Evolutionary conservation across 2,113 vertebrate genomes (phyloP).

Genomic region (Callospermophilus lateralis): DNA sequence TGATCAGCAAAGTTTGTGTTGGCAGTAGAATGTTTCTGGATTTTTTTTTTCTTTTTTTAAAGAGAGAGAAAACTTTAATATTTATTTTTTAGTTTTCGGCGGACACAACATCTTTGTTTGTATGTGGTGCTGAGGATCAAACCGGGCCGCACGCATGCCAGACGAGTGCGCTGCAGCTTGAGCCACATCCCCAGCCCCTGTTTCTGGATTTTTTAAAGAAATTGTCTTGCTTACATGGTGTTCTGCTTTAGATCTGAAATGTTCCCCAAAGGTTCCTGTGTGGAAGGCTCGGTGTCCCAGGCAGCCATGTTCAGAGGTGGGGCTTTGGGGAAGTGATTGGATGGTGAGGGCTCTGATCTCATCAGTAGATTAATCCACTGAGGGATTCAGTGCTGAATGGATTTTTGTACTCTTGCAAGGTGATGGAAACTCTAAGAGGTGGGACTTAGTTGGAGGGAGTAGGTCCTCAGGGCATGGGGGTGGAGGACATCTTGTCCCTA

Average conservation of each 20-base stretch:
- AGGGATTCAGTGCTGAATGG: background rate
- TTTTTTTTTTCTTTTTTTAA: too few relatives aligned
- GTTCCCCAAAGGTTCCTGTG: background rate
- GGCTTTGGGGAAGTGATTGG: background rate
- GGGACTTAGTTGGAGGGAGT: background rate
- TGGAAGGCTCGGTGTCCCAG: background rate
- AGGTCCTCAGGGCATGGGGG: background rate
- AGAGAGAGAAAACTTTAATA: too few relatives aligned
- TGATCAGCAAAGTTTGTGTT: background rate
- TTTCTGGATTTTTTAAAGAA: too few relatives aligned
- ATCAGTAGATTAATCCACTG: background rate
- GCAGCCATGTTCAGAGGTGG: background rate
- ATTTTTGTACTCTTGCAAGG: background rate
- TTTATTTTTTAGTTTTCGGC: too few relatives aligned
- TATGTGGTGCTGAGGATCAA: too few relatives aligned
- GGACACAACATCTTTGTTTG: too few relatives aligned
- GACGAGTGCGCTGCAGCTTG: too few relatives aligned
- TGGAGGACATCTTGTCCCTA: background rate
- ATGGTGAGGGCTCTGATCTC: background rate
- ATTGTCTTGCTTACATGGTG: background rate
- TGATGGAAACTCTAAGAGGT: background rate
- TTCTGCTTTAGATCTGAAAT: background rate
- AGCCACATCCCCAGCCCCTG: too few relatives aligned
- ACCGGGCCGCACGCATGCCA: too few relatives aligned
- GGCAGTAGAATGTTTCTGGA: background rate